Evolutionary conservation across 2,797 vertebrate species (phyloP), one percentile per base, ranked within the genome.

Genomic region (Xenentodon cancila): DNA sequence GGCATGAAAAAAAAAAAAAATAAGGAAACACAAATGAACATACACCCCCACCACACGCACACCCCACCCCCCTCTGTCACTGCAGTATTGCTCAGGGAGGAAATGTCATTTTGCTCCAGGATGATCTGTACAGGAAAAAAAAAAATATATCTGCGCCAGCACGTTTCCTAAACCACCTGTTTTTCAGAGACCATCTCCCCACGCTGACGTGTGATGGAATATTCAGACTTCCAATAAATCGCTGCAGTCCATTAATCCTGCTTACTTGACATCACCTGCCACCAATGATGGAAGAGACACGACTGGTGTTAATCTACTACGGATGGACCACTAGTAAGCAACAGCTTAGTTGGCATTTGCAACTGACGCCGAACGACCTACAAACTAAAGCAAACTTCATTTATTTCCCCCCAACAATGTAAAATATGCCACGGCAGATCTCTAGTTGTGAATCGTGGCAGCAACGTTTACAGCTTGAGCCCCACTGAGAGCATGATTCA

Each of bases 131-230:
- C 66, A 63, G 55, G 5, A 53, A 56, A 47, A 60, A 43, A 65
- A 72, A 1, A 25, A 25, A 25, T 3, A 25, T 25, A 73, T 64
- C 59, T 64, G 61, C 48, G 49, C 56, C 42, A 19, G 9, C 18
- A 25, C 19, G 45, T 46, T 58, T 52, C 77, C 63, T 3, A 56
- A 90, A 90, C 84, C 88, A 89, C 90, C 88, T 90, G 88, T 91
- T 88, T 82, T 25, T 25, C 58, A 30, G 44, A 49, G 59, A 75
- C 21, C 20, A 17, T 49, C 43, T 48, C 45, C 58, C 16, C 53
- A 42, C 53, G 53, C 43, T 47, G 54, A 27, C 37, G 49, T 25
- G 42, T 52, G 44, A 19, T 0, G 19, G 37, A 46, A 22, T 58
- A n/a, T 4, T 3, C 22, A 19, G 21, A 25, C 66, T 57, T 17